Evolutionary conservation across 2,888 invertebrate species (phyloP), one percentile per base, ranked within the genome.

Genomic region (Malacosoma neustria): DNA sequence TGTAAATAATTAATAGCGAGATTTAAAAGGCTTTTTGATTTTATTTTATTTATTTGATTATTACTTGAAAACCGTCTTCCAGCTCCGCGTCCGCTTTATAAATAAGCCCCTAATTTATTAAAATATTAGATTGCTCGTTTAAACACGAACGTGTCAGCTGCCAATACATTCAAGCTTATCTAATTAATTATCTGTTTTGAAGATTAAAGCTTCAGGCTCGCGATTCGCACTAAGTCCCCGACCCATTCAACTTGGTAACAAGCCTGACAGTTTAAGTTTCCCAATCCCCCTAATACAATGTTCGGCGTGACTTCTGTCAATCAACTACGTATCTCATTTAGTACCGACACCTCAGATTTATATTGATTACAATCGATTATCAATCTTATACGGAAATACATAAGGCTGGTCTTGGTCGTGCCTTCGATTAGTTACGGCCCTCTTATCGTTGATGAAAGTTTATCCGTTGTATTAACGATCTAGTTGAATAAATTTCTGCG

Each of bases 181-280:
- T 69, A 72, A 76, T 80, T 76, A 79, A 79, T 79, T 75, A 77
- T 72, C 70, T 65, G 69, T 72, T 71, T 68, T 72, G 64, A 72
- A 73, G 76, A 82, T 81, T 79, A 77, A 80, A 80, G 76, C 60
- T 56, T 52, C 60, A 64, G 70, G 69, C 9, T 72, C 61, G 57
- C 55, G 59, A 74, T 69, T 64, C 58, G 54, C 50, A 62, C 58
- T 69, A 72, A 77, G 70, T 69, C 70, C 49, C 50, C 53, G 50
- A 61, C 57, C 68, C 53, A 68, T 65, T 68, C 67, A 69, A 72
- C 61, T 72, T 65, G 51, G 63, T 65, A 68, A 74, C 72, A 62
- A 72, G 62, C 45, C 64, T 71, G 72, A 72, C 79, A 75, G 72
- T 72, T 76, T 68, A 72, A 77, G 72, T 75, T 76, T 61, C 49